Evolutionary conservation across 2,113 vertebrate species (phyloP).

Genomic region (Laterallus jamaicensis): DNA sequence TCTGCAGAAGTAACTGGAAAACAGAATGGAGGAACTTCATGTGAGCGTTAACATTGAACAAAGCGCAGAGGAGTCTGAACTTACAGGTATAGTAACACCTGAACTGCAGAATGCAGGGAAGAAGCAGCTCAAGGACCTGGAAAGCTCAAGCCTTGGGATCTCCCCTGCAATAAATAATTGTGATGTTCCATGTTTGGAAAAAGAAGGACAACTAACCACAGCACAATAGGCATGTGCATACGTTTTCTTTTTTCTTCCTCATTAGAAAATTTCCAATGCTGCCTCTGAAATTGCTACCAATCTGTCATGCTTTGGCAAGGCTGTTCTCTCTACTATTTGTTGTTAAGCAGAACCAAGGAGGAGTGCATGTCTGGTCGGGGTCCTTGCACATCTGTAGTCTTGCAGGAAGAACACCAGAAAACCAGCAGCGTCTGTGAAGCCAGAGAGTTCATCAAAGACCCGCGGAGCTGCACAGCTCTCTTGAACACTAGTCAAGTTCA

Average conservation of each 20-base stretch:
- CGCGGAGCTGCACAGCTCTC: background rate
- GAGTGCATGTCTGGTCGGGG: rapidly evolving
- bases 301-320: background rate
- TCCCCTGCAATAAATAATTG: background rate
- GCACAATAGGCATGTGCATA: background rate
- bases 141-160: background rate
- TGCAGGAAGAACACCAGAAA: background rate
- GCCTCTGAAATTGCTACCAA: background rate
- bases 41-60: background rate
- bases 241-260: background rate
- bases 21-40: background rate
- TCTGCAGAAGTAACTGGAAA: background rate
- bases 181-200: background rate
- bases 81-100: background rate
- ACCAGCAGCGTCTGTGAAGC: background rate
- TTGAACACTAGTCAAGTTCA: background rate
- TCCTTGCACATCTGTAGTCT: background rate
- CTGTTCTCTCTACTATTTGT: background rate
- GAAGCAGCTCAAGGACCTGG: background rate
- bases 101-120: background rate
- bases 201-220: background rate
- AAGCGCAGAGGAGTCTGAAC: background rate
- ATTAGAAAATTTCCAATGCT: background rate
- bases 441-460: background rate
- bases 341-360: background rate